Evolutionary conservation across 2,888 invertebrate genomes (phyloP), one percentile per base, ranked within the genome.

Genomic region (Cephalotes varians): DNA sequence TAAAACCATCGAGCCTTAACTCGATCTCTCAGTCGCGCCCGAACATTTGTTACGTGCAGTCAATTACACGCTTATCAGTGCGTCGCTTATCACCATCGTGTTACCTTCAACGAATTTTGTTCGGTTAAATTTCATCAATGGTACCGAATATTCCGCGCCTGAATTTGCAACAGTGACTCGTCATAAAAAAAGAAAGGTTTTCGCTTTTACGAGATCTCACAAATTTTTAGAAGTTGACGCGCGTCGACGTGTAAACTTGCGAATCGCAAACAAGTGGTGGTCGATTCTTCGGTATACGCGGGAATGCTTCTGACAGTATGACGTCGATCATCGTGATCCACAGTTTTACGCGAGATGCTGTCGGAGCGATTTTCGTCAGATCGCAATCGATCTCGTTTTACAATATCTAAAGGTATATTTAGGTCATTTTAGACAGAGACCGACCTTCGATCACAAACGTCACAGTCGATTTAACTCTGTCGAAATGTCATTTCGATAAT

Each of bases 21-120:
- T 54, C 56, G 54, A 49, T 58, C 77, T 44, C 44, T 80, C 83
- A 90, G 85, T 89, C 62, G 64, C 67, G 49, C 65, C 44, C 79
- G 82, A 84, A 81, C 81, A 60, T 69, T 85, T 69, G 83, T 82
- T 71, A 80, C 15, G 44, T 34, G 40, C 65, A 31, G 15, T 10
- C 74, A 67, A 74, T 62, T 3, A 44, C 2, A 25, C 15, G 12
- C 47, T 69, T 74, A 62, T 73, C 74, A 12, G 10, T 44, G 12
- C 28, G n/a, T n/a, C n/a, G 25, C 25, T 62, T 64, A 62, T 62
- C 40, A 51, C 1, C 12, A 10, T n/a, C 60, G 18, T n/a, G 15
- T 58, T 47, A 28, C n/a, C 21, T 34, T 4, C 25, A 3, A 12
- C 15, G 21, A n/a, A 54, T n/a, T 6, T 31, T 4, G 21, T 49